Evolutionary conservation across 2,113 vertebrate genomes (phyloP), one percentile per base, ranked within the genome.

Genomic region (Aegotheles bennettii): DNA sequence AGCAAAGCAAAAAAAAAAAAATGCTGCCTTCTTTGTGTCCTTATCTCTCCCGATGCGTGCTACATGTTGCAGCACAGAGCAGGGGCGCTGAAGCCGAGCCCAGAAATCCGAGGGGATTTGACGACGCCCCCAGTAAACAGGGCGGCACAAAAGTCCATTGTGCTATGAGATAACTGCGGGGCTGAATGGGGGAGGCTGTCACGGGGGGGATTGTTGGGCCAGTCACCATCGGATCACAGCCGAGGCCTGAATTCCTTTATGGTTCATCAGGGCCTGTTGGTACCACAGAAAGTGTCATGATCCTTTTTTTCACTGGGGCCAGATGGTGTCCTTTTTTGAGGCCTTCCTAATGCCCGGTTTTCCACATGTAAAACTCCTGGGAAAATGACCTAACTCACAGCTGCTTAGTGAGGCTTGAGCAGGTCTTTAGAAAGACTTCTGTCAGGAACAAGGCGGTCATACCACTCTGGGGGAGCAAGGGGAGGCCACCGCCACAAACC

Each of bases 321-420:
- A 99, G 99, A 99, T 99, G 99, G 99, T 99, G 98, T 99, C 98
- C 98, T 98, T 99, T 96, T 99, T 95, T 99, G 98, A 99, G 98
- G 99, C 98, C 98, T 98, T 99, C 98, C 99, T 99, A 99, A 99
- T 99, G 99, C 99, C 99, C 98, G 98, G 98, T 99, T 99, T 98
- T 98, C 98, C 98, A 98, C 98, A 98, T 98, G 98, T 98, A 98
- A 98, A 98, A 98, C 99, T 99, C 99, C 99, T 99, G 99, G 99
- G 99, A 99, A 99, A 99, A 99, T 99, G 99, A 99, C 99, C 99
- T 99, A 99, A 99, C 98, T 99, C 98, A 98, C 98, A 99, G 99
- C 99, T 99, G 99, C 99, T 99, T 99, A 99, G 99, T 99, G 99
- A 98, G 98, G 99, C 99, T 99, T 99, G 99, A 99, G 98, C 99